A percentile compares a stretch with the other conserved stretches of the same genome.
Evolutionary conservation across 2,113 vertebrate species (phyloP).

Genomic region (Stigmatopora argus): DNA sequence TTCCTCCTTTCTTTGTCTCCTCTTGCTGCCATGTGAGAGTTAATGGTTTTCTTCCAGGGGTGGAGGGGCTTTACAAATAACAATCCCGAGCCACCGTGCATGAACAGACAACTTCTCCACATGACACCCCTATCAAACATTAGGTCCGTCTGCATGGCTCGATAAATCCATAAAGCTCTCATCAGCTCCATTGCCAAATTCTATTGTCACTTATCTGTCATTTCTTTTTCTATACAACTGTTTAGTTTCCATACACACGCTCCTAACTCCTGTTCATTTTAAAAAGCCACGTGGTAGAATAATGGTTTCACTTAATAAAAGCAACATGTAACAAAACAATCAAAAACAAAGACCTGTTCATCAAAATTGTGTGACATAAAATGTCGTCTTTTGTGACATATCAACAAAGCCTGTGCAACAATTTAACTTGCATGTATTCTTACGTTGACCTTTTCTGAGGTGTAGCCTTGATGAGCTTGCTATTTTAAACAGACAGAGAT

Average conservation of each 20-base stretch:
- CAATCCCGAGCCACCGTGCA: constrained; percentile 51
- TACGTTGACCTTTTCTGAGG: neutral
- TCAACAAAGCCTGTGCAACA: constrained; percentile 6
- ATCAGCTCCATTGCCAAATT: neutral
- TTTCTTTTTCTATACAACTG: constrained; percentile 4
- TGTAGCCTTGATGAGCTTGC: neutral
- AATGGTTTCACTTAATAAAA: neutral
- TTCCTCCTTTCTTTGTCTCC: constrained; percentile 47
- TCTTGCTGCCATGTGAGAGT: constrained; percentile 54
- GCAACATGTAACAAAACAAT: neutral
- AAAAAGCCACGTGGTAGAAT: constrained; percentile 1
- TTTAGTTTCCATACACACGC: constrained; percentile 20
- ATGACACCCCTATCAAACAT: constrained; percentile 26
- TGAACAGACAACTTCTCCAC: constrained; percentile 40
- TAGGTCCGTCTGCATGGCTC: constrained; percentile 7
- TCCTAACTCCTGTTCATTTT: constrained; percentile 3
- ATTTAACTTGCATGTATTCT: neutral
- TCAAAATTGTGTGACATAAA: constrained; percentile 4
- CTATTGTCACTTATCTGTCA: neutral
- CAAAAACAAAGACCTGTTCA: constrained; percentile 4
- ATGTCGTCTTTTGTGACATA: neutral
- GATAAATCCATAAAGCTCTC: constrained; percentile 5
- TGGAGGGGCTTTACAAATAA: constrained; percentile 62
- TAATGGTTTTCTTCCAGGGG: constrained; percentile 59
- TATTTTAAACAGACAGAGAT: neutral